Conservation (phyloP, 2,113 vertebrate species). For the Scopus umbretta region DNA sequence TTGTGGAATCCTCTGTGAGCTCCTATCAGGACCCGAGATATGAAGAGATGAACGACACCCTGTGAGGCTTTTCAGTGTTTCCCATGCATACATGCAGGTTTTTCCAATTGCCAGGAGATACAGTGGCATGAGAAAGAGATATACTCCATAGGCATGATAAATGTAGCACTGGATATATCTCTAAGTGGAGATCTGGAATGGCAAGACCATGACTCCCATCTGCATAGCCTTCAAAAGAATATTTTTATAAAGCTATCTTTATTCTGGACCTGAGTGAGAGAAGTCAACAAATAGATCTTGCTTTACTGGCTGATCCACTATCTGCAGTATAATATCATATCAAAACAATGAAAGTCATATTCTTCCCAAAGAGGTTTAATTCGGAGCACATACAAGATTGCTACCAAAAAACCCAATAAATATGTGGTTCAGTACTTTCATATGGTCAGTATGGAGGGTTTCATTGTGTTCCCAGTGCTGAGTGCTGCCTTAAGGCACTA, state of each 20-base stretch:
- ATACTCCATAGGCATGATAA: background rate
- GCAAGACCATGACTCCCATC: background rate
- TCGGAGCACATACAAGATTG: background rate
- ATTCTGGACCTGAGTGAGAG: background rate
- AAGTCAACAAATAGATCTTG: background rate
- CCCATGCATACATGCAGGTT: background rate
- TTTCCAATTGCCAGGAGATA: background rate
- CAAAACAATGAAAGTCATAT: background rate
- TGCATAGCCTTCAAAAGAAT: background rate
- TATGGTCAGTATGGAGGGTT: accelerated
- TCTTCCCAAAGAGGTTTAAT: background rate
- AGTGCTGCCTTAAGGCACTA: background rate
- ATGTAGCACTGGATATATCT: background rate
- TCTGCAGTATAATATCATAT: background rate
- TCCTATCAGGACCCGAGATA: background rate
- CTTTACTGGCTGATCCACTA: background rate
- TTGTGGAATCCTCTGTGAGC: background rate
- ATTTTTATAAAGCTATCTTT: background rate
- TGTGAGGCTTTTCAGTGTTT: background rate
- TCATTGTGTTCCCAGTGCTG: background rate
- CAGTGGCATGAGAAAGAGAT: background rate
- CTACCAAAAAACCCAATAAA: background rate
- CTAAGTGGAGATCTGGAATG: background rate
- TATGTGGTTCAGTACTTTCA: background rate
- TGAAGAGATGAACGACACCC: background rate